These are phyloP conservation scores for Athalia circularis DNA, from an alignment of 2,888 invertebrate species.

Conservation along the genomic window DNA sequence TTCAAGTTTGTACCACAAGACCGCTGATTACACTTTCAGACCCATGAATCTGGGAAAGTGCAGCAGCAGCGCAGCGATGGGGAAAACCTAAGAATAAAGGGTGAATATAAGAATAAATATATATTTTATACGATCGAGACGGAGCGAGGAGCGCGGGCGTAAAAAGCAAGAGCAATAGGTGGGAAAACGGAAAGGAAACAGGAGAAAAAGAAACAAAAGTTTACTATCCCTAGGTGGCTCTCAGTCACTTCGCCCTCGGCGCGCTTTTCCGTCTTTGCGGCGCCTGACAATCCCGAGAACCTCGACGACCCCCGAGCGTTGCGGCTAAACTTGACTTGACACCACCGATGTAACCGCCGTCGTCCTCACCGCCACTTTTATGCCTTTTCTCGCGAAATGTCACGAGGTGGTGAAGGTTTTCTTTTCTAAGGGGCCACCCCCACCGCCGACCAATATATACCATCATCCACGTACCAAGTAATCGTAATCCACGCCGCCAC, in stretches of 20 bases:
- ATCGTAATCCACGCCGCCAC: conserved; percentile 13
- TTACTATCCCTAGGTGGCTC: conserved; percentile 1
- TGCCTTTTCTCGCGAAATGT: conserved; percentile 26
- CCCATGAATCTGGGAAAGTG: too few relatives aligned
- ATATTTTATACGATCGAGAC: conserved; percentile 11
- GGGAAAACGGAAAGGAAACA: neutral
- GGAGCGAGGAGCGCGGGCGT: neutral
- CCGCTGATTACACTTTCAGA: too few relatives aligned
- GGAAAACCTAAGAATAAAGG: neutral
- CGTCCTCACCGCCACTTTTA: conserved; percentile 27
- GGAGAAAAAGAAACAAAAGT: conserved; percentile 9
- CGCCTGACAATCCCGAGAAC: conserved; percentile 25
- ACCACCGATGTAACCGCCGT: conserved; percentile 32
- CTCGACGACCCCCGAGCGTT: conserved; percentile 22
- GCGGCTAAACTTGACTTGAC: conserved; percentile 32
- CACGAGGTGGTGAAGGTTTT: conserved; percentile 29
- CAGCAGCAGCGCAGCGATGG: neutral
- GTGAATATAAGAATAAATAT: conserved; percentile 1
- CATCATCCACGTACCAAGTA: too few relatives aligned
- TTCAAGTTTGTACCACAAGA: too few relatives aligned
- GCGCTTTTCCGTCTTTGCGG: conserved; percentile 12
- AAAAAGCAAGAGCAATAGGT: neutral
- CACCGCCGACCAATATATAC: neutral
- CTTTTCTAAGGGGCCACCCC: conserved; percentile 10
- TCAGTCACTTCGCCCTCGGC: neutral